Evolutionary conservation across 2,113 vertebrate species (phyloP).

Genomic region (Cochlearius cochlearius): DNA sequence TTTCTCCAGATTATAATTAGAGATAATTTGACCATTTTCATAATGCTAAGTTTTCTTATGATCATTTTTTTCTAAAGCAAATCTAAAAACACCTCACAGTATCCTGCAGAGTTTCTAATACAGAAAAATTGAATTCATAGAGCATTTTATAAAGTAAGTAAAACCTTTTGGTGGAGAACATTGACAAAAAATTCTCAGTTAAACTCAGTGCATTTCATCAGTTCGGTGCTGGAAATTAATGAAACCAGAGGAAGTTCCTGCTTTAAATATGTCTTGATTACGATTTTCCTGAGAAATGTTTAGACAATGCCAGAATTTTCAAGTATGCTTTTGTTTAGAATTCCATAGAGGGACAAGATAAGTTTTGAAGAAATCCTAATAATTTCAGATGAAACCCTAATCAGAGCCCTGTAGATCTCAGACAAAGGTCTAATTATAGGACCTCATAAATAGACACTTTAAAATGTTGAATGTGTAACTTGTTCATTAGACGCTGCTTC

Average conservation of each 20-base stretch:
- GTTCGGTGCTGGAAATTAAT: background rate
- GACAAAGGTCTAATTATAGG: slow-evolving; percentile 67
- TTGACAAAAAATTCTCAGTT: background rate
- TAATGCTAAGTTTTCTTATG: slow-evolving; percentile 68
- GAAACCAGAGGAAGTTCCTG: background rate
- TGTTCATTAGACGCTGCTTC: slow-evolving; percentile 45
- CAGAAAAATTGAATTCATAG: slow-evolving; percentile 18
- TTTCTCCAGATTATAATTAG: slow-evolving; percentile 79
- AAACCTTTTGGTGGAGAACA: slow-evolving; percentile 15
- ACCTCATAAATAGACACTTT: slow-evolving; percentile 57
- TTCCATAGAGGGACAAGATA: background rate
- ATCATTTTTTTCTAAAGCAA: slow-evolving; percentile 63
- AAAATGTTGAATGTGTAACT: slow-evolving; percentile 52
- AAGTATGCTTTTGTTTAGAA: background rate
- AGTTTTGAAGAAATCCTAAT: slow-evolving; percentile 20
- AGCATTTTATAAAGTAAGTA: slow-evolving; percentile 36
- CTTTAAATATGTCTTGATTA: background rate
- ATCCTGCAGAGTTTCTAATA: slow-evolving; percentile 57
- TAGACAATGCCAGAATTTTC: background rate
- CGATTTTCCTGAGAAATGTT: slow-evolving; percentile 7
- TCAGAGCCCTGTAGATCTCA: slow-evolving; percentile 17
- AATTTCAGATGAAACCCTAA: slow-evolving; percentile 5
- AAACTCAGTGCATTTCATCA: background rate
- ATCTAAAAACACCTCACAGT: slow-evolving; percentile 48
- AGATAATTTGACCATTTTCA: slow-evolving; percentile 79